Percentiles rank a stretch among this genome's conserved stretches.
These are phyloP conservation scores for Rhagoletis zephyria DNA, from an alignment of 1,140 invertebrate genomes.

Conservation along the genomic window DNA sequence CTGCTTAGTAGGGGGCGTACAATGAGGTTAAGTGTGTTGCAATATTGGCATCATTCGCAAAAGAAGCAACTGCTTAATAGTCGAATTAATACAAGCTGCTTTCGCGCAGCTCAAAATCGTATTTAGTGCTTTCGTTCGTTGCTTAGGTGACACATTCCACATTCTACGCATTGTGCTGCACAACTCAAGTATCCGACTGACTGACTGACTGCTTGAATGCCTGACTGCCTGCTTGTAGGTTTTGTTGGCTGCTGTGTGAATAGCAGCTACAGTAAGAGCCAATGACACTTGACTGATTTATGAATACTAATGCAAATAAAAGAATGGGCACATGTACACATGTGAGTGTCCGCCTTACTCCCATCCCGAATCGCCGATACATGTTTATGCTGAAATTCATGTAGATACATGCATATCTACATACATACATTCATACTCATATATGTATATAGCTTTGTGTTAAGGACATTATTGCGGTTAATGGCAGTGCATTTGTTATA, in stretches of 20 bases:
- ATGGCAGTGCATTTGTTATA: neutral
- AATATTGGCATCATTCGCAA: slow-evolving; percentile 40
- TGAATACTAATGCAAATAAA: slow-evolving; percentile 26
- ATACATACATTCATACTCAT: neutral
- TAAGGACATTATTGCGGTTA: neutral
- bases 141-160: neutral
- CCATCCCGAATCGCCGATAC: neutral
- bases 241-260: neutral
- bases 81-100: slow-evolving; percentile 22
- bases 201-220: slow-evolving; percentile 3
- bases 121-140: neutral
- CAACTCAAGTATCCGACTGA: slow-evolving; percentile 12
- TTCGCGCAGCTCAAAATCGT: neutral
- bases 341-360: neutral
- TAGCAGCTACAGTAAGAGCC: slow-evolving; percentile 12
- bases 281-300: slow-evolving; percentile 52
- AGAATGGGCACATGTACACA: neutral
- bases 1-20: neutral
- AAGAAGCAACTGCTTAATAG: slow-evolving; percentile 19
- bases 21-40: slow-evolving; percentile 22
- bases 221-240: slow-evolving; percentile 1
- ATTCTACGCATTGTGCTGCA: neutral
- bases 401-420: neutral
- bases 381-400: neutral
- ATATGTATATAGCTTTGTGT: neutral